Conservation (phyloP, 2,113 vertebrate species). For the Amblyornis subalaris region DNA sequence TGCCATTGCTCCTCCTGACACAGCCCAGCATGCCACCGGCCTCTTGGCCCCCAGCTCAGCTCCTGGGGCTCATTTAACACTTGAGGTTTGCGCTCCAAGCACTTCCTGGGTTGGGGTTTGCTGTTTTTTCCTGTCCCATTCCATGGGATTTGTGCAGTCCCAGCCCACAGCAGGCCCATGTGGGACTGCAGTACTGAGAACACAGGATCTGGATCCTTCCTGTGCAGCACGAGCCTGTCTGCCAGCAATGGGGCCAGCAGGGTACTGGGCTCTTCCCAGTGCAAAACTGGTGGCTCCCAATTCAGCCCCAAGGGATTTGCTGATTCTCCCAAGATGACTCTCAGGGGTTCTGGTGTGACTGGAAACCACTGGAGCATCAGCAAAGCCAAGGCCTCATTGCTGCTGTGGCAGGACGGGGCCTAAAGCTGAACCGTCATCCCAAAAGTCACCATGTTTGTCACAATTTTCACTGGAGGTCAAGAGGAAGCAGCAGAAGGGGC, state of each 20-base stretch:
- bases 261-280: neutral
- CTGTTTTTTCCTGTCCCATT: neutral
- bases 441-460: fast-evolving
- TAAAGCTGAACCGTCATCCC: neutral
- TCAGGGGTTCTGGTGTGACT: neutral
- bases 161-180: fast-evolving
- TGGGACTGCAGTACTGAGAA: fast-evolving
- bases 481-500: neutral
- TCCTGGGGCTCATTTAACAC: neutral
- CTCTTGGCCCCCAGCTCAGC: neutral
- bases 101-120: neutral
- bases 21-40: neutral
- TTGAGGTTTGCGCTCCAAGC: neutral
- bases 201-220: neutral
- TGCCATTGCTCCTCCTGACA: neutral
- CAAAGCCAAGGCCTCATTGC: neutral
- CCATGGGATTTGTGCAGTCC: neutral
- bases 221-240: fast-evolving
- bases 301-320: neutral
- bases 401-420: neutral
- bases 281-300: neutral
- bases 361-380: neutral
- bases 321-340: neutral
- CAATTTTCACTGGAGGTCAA: neutral
- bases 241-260: fast-evolving